phyloP scores from a whole-genome alignment of 2,797 vertebrate genomes.

The Calcarius lapponicus region DNA sequence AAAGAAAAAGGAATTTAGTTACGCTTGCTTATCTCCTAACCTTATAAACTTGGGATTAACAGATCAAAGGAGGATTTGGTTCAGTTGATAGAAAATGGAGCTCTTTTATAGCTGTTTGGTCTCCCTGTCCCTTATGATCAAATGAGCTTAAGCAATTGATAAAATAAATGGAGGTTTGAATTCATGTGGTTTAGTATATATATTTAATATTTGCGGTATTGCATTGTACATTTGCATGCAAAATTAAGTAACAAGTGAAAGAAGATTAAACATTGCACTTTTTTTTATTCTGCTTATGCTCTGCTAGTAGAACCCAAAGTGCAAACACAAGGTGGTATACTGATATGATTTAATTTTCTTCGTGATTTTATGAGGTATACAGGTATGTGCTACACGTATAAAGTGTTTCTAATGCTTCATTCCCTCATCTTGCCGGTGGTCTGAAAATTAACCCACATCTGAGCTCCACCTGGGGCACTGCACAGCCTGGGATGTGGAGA shows the following conservation, averaged over 20 bases:
- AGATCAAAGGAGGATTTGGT: conserved; percentile 97
- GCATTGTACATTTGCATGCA: not conserved
- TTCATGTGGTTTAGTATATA: conserved; percentile 63
- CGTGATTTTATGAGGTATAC: not conserved
- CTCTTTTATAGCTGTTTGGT: conserved; percentile 82
- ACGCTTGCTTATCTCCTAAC: conserved; percentile 95
- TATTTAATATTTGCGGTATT: conserved; percentile 49
- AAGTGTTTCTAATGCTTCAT: not conserved
- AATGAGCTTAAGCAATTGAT: conserved; percentile 76
- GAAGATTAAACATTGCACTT: conserved; percentile 72
- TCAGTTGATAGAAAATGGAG: conserved; percentile 90
- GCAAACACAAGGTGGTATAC: not conserved
- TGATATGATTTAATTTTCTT: not conserved
- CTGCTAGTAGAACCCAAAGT: not conserved
- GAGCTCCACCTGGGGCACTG: not conserved
- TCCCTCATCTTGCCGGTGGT: not conserved
- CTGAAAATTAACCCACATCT: not conserved
- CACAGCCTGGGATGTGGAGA: accelerated
- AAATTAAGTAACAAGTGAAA: conserved; percentile 63
- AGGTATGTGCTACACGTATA: not conserved
- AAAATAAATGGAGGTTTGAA: conserved; percentile 71
- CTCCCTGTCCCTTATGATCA: conserved; percentile 74
- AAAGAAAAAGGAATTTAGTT: conserved; percentile 93
- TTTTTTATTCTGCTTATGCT: not conserved
- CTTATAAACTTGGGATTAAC: conserved; percentile 96